Percentiles rank a stretch among this genome's conserved stretches.
Evolutionary conservation across 1,140 invertebrate genomes (phyloP).

Genomic region (Delia radicum): DNA sequence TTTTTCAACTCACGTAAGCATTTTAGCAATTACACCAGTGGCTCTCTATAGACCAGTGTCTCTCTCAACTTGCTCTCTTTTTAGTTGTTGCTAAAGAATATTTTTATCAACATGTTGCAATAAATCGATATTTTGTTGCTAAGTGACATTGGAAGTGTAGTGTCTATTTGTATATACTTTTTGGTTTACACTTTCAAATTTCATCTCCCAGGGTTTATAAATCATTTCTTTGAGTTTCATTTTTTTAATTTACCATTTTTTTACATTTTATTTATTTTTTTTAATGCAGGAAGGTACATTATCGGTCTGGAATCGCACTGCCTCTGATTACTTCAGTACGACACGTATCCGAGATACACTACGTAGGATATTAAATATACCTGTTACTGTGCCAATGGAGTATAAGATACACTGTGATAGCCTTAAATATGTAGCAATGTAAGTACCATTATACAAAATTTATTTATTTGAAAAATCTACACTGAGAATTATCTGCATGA

Average conservation of each 20-base stretch:
- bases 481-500: too few species aligned
- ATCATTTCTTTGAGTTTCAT: neutral
- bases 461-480: too few species aligned
- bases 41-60: too few species aligned
- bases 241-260: neutral
- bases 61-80: too few species aligned
- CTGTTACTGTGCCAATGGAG: slow-evolving; percentile 88
- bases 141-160: too few species aligned
- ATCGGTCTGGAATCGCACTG: slow-evolving; percentile 96
- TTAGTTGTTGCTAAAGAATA: too few species aligned
- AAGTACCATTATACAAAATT: slow-evolving; percentile 39
- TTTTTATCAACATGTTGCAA: too few species aligned
- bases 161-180: too few species aligned
- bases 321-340: slow-evolving; percentile 83
- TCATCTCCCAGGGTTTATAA: neutral
- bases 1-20: neutral
- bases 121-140: too few species aligned
- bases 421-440: slow-evolving; percentile 66
- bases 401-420: slow-evolving; percentile 93
- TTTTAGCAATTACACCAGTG: neutral
- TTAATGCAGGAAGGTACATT: slow-evolving; percentile 87
- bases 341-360: slow-evolving; percentile 91
- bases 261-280: slow-evolving; percentile 11
- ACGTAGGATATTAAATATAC: slow-evolving; percentile 90
- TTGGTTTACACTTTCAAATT: neutral